Conservation (phyloP, 2,888 invertebrate species). For the Ichneumon xanthorius region DNA sequence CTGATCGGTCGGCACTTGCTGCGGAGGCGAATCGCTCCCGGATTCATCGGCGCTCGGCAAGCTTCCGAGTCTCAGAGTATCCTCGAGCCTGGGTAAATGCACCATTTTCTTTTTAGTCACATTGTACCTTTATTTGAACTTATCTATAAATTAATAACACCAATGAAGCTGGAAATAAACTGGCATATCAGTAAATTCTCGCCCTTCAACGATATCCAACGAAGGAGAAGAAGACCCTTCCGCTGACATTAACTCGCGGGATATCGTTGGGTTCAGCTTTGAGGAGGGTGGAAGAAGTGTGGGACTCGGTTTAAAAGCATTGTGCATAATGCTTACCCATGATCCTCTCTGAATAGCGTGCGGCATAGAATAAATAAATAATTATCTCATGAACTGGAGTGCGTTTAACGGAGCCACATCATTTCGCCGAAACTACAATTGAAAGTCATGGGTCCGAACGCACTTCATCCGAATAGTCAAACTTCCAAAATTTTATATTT, state of each 20-base stretch:
- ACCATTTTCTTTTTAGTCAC: constrained; percentile 16
- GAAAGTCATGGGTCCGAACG: no score
- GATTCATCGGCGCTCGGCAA: constrained; percentile 71
- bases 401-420: neutral
- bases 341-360: constrained; percentile 59
- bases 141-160: neutral
- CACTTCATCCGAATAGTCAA: no score
- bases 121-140: no score
- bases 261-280: neutral
- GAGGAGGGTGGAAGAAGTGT: neutral
- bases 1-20: constrained; percentile 57
- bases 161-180: no score
- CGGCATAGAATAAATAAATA: constrained; percentile 43
- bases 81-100: constrained; percentile 86
- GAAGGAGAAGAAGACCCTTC: neutral
- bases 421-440: no score
- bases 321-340: constrained; percentile 64
- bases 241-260: no score
- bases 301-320: neutral
- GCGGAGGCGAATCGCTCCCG: constrained; percentile 68
- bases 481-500: no score
- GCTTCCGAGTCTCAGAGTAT: constrained; percentile 86
- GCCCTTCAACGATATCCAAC: neutral
- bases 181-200: neutral
- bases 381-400: neutral